Conservation (phyloP, 1,140 invertebrate genomes). For the Capitella teleta region DNA sequence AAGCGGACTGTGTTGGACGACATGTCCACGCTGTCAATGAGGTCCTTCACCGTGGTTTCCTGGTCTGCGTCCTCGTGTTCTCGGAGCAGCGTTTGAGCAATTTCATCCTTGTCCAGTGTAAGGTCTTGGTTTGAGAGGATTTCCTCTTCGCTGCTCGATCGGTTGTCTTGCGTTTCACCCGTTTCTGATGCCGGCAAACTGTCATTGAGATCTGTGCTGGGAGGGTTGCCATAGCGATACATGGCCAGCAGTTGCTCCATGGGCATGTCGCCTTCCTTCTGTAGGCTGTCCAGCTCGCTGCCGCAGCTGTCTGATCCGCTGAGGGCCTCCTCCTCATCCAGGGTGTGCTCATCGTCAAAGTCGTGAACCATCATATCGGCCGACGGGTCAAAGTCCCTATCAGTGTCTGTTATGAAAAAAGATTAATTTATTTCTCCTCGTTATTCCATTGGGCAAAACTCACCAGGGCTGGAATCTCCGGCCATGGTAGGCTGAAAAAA, state of each 20-base stretch:
- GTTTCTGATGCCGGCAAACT: background rate
- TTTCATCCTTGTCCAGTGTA: constrained; percentile 45
- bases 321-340: constrained; percentile 91
- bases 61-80: constrained; percentile 34
- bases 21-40: constrained; percentile 31
- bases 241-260: constrained; percentile 79
- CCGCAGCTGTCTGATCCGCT: constrained; percentile 53
- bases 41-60: constrained; percentile 33
- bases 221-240: constrained; percentile 57
- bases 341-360: constrained; percentile 88
- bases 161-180: constrained; percentile 38
- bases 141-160: constrained; percentile 47
- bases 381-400: constrained; percentile 57
- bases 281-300: constrained; percentile 75
- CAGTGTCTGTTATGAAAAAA: constrained; percentile 31
- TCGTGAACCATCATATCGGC: constrained; percentile 91
- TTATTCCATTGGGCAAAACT: too few species aligned
- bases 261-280: constrained; percentile 77
- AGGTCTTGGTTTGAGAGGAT: constrained; percentile 44
- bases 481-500: too few species aligned
- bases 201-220: background rate
- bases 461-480: too few species aligned
- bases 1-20: constrained; percentile 37
- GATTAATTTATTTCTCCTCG: background rate
- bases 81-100: constrained; percentile 32